Base-by-base conservation (phyloP, 1,140 invertebrate genomes). In the Drosophila nigrodunni region DNA sequence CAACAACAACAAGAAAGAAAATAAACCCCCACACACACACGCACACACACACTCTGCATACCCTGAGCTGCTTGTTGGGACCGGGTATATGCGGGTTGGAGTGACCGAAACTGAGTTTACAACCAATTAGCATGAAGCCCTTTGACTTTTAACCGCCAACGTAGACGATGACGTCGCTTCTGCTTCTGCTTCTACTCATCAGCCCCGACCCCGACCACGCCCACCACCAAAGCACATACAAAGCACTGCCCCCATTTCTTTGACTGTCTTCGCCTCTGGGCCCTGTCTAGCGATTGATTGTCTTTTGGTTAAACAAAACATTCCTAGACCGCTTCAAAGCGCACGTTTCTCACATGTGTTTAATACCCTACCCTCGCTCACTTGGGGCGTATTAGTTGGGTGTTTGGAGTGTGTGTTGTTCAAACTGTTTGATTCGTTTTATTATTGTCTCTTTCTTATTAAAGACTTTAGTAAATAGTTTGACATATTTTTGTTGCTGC, bases 51-150 rank as follows among this genome's bases (percentile, higher is more conserved):
- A 13, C 15, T 25, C 13, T 18, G 13, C 35, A 52, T 11, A 64
- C 10, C 34, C 30, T 55, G n/a, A 34, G 30, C 11, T 55, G 30
- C 34, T 18, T 34, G 57, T 13, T 13, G 30, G 41, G 8, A 39
- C 8, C n/a, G 37, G 13, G 9, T 35, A 58, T 10, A 21, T 8
- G 37, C 52, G 41, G 54, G 41, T 21, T 4, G 15, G 10, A 54
- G 13, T 39, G 7, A 30, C 30, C 11, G 9, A 15, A 15, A 62
- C 49, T 21, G 54, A 72, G 73, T 78, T 71, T 75, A 73, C 65
- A 79, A 47, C 44, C 83, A 88, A 88, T 87, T 88, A 82, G 74
- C 80, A 87, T 87, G 77, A 71, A 82, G 79, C 71, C 73, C 83
- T 88, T 74, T 88, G 83, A 88, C 83, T 74, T 71, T 58, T 62